These are phyloP conservation scores for Sinella curviseta DNA, from an alignment of 1,140 invertebrate species.

Conservation along the genomic window DNA sequence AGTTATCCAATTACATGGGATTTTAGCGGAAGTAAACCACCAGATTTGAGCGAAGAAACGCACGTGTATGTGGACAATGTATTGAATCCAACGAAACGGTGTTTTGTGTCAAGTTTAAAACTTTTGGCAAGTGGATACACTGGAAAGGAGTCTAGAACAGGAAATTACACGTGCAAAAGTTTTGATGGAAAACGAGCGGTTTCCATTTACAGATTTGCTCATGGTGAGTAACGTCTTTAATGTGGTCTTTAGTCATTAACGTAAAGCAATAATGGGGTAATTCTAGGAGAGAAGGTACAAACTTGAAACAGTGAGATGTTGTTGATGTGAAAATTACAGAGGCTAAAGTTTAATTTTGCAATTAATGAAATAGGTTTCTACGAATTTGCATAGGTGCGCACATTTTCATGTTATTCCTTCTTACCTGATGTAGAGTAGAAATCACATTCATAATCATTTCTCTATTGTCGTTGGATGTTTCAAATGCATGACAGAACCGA, in stretches of 20 bases:
- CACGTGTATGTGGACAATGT: slow-evolving; percentile 34
- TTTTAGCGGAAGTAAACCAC: slow-evolving; percentile 26
- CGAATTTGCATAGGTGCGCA: too few species aligned
- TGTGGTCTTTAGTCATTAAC: neutral
- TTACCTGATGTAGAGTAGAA: too few species aligned
- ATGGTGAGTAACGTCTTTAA: slow-evolving; percentile 28
- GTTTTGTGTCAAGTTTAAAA: slow-evolving; percentile 29
- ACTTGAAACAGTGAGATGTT: too few species aligned
- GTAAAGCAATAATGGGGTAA: too few species aligned
- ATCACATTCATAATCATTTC: too few species aligned
- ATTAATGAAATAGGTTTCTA: too few species aligned
- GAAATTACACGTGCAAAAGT: slow-evolving; percentile 35
- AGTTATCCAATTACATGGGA: slow-evolving; percentile 36
- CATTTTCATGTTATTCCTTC: too few species aligned
- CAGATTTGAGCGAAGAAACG: slow-evolving; percentile 16
- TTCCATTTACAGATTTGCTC: slow-evolving; percentile 33
- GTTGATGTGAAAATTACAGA: too few species aligned
- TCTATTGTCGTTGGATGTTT: too few species aligned
- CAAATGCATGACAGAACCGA: too few species aligned
- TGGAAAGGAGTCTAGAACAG: slow-evolving; percentile 24
- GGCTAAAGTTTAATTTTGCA: too few species aligned
- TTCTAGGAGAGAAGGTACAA: too few species aligned
- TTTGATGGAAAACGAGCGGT: slow-evolving; percentile 6
- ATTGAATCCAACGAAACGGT: slow-evolving; percentile 26
- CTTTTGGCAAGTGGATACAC: slow-evolving; percentile 30